Base-by-base conservation (phyloP, 2,888 invertebrate species). In the Dynastes maya region DNA sequence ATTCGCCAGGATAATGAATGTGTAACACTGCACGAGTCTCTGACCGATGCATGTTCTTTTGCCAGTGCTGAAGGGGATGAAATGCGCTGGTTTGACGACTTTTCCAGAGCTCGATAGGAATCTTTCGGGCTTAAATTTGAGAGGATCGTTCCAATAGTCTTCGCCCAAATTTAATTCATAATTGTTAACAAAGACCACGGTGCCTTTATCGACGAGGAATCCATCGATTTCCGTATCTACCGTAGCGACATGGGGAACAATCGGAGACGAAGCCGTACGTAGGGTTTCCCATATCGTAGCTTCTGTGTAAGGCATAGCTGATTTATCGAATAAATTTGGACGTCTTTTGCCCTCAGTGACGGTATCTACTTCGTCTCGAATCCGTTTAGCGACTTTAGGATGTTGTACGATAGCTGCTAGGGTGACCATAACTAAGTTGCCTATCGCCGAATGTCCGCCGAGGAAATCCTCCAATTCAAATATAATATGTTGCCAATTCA, bases 231-330 rank as follows among this genome's bases (percentile, higher is more conserved):
- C 90, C 0, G 94, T 93, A 84, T 95, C 93, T 83, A 93, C 92
- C 0, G 95, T 95, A 0, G 97, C 96, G 0, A 96, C 96, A 85
- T 97, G 97, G 0, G 97, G 97, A 0, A 97, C 97, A 78, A 97
- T 97, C 0, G 97, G 97, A 0, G 97, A 97, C 0, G 96, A 96
- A 0, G 95, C 92, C 76, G 93, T 93, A 71, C 97, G 89, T 0
- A 97, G 88, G 0, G 95, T 94, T 89, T 97, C 97, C 83, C 94
- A 91, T 13, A 97, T 91, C 0, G 95, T 94, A 0, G 95, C 96
- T 88, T 96, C 95, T 0, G 95, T 95, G 86, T 95, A 96, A 0
- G 95, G 95, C 89, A 97, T 91, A 1, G 88, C 88, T 0, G 90
- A 89, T 84, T 93, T 91, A 82, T 97, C 95, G 32, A 91, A 89